These are phyloP conservation scores for Elanus axillaris DNA, from an alignment of 2,113 vertebrate genomes.

Conservation along the genomic window DNA sequence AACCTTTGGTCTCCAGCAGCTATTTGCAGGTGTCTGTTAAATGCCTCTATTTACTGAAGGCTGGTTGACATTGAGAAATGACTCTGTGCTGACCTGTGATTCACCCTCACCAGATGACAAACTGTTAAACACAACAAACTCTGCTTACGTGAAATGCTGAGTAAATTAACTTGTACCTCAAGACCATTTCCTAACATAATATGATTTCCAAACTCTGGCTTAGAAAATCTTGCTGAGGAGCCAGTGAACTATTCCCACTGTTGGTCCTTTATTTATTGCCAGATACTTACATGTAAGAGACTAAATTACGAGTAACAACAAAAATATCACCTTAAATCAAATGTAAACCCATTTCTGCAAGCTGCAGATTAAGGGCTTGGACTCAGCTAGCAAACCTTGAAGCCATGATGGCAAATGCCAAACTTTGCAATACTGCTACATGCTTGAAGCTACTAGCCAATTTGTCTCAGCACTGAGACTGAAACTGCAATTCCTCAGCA, in stretches of 20 bases:
- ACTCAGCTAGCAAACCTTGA: not conserved
- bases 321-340: not conserved
- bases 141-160: not conserved
- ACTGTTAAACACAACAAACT: not conserved
- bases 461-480: rapidly evolving
- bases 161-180: not conserved
- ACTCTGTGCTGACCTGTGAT: not conserved
- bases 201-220: not conserved
- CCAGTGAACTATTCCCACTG: not conserved
- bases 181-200: not conserved
- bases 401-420: not conserved
- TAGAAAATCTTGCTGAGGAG: not conserved
- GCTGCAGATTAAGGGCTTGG: not conserved
- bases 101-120: not conserved
- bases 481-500: rapidly evolving
- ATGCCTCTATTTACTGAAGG: not conserved
- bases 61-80: not conserved
- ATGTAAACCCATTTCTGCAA: not conserved
- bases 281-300: not conserved
- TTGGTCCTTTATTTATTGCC: not conserved
- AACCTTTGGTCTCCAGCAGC: not conserved
- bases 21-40: not conserved
- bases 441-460: not conserved
- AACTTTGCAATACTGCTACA: not conserved
- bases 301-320: not conserved